Evolutionary conservation across 1,140 invertebrate species (phyloP).

Genomic region (Drosophila kepulauana): DNA sequence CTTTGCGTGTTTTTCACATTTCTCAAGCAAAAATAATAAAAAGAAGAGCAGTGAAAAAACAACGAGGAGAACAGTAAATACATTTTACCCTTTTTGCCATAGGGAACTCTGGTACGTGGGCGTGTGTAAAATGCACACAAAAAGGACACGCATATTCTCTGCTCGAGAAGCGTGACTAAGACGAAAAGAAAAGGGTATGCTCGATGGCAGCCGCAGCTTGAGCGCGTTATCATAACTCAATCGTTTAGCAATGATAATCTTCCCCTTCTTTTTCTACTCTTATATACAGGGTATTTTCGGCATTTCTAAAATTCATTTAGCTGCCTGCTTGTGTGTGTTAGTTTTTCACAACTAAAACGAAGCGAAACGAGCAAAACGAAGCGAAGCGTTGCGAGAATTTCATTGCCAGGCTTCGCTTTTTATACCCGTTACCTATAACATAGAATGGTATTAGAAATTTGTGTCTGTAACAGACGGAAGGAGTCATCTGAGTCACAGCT

Average conservation of each 20-base stretch:
- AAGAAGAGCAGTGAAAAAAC: slow-evolving; percentile 19
- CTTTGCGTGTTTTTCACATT: slow-evolving; percentile 67
- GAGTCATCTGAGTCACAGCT: no score
- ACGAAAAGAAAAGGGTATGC: slow-evolving; percentile 44
- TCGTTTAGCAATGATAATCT: neutral
- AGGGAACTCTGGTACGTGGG: slow-evolving; percentile 49
- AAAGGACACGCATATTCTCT: slow-evolving; percentile 58
- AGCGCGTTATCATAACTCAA: neutral
- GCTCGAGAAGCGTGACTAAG: slow-evolving; percentile 1
- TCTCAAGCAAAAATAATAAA: slow-evolving; percentile 54
- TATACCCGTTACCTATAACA: no score
- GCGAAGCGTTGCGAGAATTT: slow-evolving; percentile 42
- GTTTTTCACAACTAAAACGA: slow-evolving; percentile 69
- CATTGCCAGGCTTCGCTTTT: slow-evolving; percentile 52
- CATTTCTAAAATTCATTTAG: slow-evolving; percentile 27
- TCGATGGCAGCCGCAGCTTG: slow-evolving; percentile 9
- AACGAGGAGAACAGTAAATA: slow-evolving; percentile 59
- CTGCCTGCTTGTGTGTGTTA: slow-evolving; percentile 51
- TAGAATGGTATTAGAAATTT: no score
- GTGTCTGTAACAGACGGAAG: no score
- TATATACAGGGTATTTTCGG: slow-evolving; percentile 2
- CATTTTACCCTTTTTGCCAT: slow-evolving; percentile 67
- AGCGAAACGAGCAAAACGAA: slow-evolving; percentile 38
- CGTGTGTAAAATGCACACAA: slow-evolving; percentile 55
- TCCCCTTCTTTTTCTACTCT: neutral